A percentile compares a stretch with the other conserved stretches of the same genome.
These are phyloP conservation scores for Copsychus sechellarum DNA, from an alignment of 2,113 vertebrate species.

Conservation along the genomic window DNA sequence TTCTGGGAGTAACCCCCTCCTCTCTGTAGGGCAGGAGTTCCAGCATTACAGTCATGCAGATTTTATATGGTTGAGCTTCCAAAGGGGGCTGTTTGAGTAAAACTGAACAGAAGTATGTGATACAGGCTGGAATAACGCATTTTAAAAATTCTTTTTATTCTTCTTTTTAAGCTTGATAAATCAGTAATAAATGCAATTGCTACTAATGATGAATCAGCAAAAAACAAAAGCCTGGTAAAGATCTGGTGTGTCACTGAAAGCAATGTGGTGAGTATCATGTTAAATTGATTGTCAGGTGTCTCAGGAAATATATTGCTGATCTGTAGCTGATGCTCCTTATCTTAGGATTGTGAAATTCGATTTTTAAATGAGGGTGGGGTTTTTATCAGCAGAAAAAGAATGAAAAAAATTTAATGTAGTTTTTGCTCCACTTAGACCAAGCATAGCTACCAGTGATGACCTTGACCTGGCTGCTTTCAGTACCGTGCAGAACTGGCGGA, in stretches of 20 bases:
- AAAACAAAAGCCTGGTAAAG: slow-evolving; percentile 91
- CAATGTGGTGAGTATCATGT: slow-evolving; percentile 74
- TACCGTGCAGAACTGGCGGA: neutral
- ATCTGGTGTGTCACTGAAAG: slow-evolving; percentile 82
- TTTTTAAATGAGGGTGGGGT: neutral
- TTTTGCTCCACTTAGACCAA: neutral
- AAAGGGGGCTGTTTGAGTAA: neutral
- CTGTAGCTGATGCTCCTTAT: neutral
- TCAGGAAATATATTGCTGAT: neutral
- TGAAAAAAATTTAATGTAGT: neutral
- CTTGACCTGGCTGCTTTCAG: neutral
- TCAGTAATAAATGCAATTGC: slow-evolving; percentile 87
- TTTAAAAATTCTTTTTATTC: neutral
- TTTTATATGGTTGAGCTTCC: neutral
- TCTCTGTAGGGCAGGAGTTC: neutral
- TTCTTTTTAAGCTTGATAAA: slow-evolving; percentile 85
- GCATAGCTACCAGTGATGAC: neutral
- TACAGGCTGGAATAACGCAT: neutral
- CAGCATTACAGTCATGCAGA: neutral
- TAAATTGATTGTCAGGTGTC: neutral
- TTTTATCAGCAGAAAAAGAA: neutral
- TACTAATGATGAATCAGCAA: slow-evolving; percentile 74
- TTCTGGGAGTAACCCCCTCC: neutral
- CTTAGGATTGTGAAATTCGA: neutral
- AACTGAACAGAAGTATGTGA: neutral